Evolutionary conservation across 2,113 vertebrate genomes (phyloP).

Genomic region (Microcebus murinus): DNA sequence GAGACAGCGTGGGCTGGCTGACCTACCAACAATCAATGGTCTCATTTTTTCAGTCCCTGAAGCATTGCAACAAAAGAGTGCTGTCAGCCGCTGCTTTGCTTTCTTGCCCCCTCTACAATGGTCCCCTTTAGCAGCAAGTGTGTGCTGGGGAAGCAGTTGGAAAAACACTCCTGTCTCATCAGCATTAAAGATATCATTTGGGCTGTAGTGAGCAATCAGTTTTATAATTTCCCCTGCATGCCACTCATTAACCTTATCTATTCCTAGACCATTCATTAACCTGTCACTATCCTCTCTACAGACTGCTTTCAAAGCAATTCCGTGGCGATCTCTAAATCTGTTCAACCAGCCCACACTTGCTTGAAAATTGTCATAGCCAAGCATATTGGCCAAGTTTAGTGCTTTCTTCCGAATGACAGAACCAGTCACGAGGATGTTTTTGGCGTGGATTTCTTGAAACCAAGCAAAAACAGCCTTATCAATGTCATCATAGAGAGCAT

Average conservation of each 20-base stretch:
- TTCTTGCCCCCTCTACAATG: conserved; percentile 48
- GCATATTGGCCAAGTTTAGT: conserved; percentile 61
- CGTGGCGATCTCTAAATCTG: conserved; percentile 21
- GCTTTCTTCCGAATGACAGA: conserved; percentile 52
- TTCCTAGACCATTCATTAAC: conserved; percentile 32
- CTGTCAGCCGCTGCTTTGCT: conserved; percentile 42
- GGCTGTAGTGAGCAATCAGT: conserved; percentile 47
- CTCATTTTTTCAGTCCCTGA: conserved; percentile 66
- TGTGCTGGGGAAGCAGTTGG: conserved; percentile 55
- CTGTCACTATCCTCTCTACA: conserved; percentile 51
- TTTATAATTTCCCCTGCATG: conserved; percentile 61
- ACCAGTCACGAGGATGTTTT: conserved; percentile 48
- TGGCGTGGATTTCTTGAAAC: conserved; percentile 63
- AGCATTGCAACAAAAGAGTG: conserved; percentile 60
- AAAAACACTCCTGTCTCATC: conserved; percentile 54
- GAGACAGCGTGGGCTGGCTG: conserved; percentile 46
- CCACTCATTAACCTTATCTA: conserved; percentile 48
- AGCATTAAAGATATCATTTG: conserved; percentile 62
- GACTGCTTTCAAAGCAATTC: conserved; percentile 58
- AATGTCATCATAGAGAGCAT: neutral
- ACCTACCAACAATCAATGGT: conserved; percentile 59
- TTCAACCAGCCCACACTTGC: conserved; percentile 51
- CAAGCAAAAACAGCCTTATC: conserved; percentile 59
- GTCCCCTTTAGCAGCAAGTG: conserved; percentile 52
- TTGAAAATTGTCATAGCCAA: conserved; percentile 66